phyloP scores from a whole-genome alignment of 2,797 vertebrate species.

The Smutsia temminckii region DNA sequence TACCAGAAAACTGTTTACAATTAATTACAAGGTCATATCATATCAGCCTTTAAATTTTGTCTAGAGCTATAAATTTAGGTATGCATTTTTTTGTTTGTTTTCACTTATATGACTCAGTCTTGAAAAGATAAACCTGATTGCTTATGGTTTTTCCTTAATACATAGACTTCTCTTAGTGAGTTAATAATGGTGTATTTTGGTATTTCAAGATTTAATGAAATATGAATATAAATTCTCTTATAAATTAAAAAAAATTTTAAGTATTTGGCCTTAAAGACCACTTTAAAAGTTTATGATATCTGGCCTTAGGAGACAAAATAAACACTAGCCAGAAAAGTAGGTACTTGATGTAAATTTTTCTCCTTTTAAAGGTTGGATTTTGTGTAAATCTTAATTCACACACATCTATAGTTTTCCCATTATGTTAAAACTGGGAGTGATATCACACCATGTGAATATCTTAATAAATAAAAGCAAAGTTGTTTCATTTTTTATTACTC shows the following conservation, averaged over 20 bases:
- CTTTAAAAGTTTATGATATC: constrained; percentile 22
- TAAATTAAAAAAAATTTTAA: constrained; percentile 4
- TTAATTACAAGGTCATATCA: constrained; percentile 13
- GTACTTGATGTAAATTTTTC: not conserved
- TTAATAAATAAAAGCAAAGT: constrained; percentile 18
- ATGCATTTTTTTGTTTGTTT: not conserved
- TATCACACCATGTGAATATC: not conserved
- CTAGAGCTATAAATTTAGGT: not conserved
- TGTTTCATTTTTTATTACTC: not conserved
- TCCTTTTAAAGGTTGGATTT: constrained; percentile 4
- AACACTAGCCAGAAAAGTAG: not conserved
- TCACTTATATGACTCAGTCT: not conserved
- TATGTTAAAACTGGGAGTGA: not conserved
- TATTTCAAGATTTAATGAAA: constrained; percentile 38
- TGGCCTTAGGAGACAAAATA: not conserved
- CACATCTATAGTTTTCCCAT: not conserved
- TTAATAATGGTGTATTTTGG: constrained; percentile 18
- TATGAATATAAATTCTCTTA: constrained; percentile 36
- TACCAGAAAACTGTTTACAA: not conserved
- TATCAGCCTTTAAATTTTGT: not conserved
- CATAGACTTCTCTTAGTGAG: not conserved
- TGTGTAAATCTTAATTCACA: not conserved
- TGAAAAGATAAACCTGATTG: constrained; percentile 11
- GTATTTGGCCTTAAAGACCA: not conserved
- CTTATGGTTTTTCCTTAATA: not conserved